phyloP scores from a whole-genome alignment of 2,797 vertebrate species.

The Acipenser transmontanus region DNA sequence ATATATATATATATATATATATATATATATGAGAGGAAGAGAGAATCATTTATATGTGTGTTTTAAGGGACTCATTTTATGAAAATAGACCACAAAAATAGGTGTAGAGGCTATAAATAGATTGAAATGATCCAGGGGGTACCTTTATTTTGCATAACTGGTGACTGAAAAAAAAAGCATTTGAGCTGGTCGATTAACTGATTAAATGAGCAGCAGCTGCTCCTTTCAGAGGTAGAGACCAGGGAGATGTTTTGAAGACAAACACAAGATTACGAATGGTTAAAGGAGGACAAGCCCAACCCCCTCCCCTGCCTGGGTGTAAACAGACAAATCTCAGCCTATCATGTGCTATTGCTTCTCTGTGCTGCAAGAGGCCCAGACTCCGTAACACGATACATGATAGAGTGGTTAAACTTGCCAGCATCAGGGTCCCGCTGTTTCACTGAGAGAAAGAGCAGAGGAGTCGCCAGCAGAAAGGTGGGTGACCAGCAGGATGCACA shows the following conservation, averaged over 20 bases:
- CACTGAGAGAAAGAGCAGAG: slow-evolving; percentile 46
- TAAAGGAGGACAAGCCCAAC: slow-evolving; percentile 44
- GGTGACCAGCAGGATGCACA: slow-evolving; percentile 47
- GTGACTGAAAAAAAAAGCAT: slow-evolving; percentile 20
- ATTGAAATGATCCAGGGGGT: too few relatives aligned
- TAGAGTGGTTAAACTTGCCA: slow-evolving; percentile 63
- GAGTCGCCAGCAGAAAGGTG: slow-evolving; percentile 52
- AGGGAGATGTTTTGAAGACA: slow-evolving; percentile 23
- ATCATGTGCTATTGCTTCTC: slow-evolving; percentile 69
- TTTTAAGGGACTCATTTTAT: too few relatives aligned
- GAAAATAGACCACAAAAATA: too few relatives aligned
- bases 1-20: neutral
- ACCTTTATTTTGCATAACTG: neutral
- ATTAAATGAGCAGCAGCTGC: slow-evolving; percentile 25
- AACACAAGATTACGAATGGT: slow-evolving; percentile 40
- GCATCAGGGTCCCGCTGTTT: slow-evolving; percentile 59
- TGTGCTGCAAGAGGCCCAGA: slow-evolving; percentile 58
- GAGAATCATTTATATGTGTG: too few relatives aligned
- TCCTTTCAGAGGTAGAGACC: slow-evolving; percentile 25
- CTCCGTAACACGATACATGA: slow-evolving; percentile 74
- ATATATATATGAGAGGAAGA: neutral
- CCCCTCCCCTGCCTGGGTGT: slow-evolving; percentile 50
- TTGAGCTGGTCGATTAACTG: slow-evolving; percentile 4
- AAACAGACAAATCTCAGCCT: slow-evolving; percentile 74
- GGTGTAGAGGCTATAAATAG: too few relatives aligned